A percentile compares a stretch with the other conserved stretches of the same genome.
Conservation (phyloP, 2,888 invertebrate genomes). For the Hoplodrina ambigua region DNA sequence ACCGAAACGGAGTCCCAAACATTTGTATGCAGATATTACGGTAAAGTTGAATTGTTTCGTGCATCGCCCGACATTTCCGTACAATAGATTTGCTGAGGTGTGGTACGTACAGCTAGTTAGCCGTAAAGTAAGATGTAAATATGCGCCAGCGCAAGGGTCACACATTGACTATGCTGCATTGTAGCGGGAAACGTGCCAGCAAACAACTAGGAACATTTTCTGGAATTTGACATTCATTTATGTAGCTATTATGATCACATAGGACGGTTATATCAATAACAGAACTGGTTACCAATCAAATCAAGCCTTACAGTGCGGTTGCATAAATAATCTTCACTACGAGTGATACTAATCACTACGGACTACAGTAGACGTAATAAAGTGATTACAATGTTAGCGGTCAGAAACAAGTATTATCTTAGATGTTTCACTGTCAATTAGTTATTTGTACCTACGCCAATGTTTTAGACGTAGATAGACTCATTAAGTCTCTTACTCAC, state of each 20-base stretch:
- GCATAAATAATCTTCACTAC: constrained; percentile 20
- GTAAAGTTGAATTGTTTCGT: constrained; percentile 87
- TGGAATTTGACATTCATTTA: constrained; percentile 16
- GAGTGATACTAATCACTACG: constrained; percentile 53
- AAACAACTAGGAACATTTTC: constrained; percentile 26
- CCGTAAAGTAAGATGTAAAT: constrained; percentile 80
- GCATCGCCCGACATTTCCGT: constrained; percentile 84
- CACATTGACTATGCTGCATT: constrained; percentile 54
- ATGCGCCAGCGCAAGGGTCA: constrained; percentile 74
- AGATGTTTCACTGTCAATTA: constrained; percentile 62
- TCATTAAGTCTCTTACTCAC: constrained; percentile 53
- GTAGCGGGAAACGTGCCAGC: constrained; percentile 43
- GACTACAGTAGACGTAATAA: constrained; percentile 51
- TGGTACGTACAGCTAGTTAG: constrained; percentile 76
- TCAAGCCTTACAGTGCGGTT: constrained; percentile 1
- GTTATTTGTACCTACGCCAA: constrained; percentile 50
- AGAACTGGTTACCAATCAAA: constrained; percentile 1
- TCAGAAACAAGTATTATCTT: constrained; percentile 58
- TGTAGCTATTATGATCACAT: background rate
- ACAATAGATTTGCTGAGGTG: constrained; percentile 82
- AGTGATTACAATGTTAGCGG: constrained; percentile 55
- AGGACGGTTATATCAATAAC: background rate
- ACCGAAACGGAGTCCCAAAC: constrained; percentile 78
- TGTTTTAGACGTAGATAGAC: constrained; percentile 45
- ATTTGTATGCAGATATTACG: constrained; percentile 86